Percentiles rank a stretch among this genome's conserved stretches.
These are phyloP conservation scores for Calephelis perditalis DNA, from an alignment of 2,888 invertebrate species.

Conservation along the genomic window DNA sequence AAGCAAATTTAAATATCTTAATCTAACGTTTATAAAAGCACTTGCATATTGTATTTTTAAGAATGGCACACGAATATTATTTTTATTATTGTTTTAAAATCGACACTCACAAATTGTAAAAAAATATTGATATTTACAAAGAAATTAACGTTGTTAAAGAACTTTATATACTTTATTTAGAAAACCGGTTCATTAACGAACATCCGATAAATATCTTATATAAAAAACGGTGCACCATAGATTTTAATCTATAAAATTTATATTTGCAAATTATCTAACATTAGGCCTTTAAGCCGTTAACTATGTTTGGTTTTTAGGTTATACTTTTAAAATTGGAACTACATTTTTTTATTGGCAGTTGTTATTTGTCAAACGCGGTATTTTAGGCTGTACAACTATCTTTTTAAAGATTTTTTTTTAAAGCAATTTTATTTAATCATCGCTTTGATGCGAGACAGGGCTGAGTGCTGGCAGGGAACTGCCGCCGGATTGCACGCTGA, in stretches of 20 bases:
- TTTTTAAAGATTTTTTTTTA: conserved; percentile 29
- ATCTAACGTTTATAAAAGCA: conserved; percentile 66
- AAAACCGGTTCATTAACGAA: conserved; percentile 42
- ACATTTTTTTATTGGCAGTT: conserved; percentile 17
- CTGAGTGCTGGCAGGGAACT: conserved; percentile 73
- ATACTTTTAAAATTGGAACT: conserved; percentile 27
- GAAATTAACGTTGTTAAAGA: conserved; percentile 31
- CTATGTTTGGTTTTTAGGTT: conserved; percentile 37
- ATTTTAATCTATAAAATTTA: conserved; percentile 48
- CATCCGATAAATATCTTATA: conserved; percentile 45
- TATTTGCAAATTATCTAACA: conserved; percentile 44
- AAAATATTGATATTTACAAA: conserved; percentile 58
- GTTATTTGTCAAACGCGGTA: conserved; percentile 17
- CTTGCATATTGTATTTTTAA: conserved; percentile 55
- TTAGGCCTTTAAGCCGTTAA: conserved; percentile 53
- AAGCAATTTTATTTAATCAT: conserved; percentile 50
- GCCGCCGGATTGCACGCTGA: conserved; percentile 77
- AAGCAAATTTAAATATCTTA: conserved; percentile 76
- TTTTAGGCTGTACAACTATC: conserved; percentile 18
- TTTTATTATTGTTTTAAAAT: conserved; percentile 18
- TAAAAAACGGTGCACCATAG: conserved; percentile 70
- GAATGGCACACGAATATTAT: conserved; percentile 66
- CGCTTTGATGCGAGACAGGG: conserved; percentile 74
- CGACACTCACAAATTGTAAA: conserved; percentile 17
- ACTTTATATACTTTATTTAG: conserved; percentile 41